These are phyloP conservation scores for Oligia latruncula DNA, from an alignment of 2,888 invertebrate genomes.

Conservation along the genomic window DNA sequence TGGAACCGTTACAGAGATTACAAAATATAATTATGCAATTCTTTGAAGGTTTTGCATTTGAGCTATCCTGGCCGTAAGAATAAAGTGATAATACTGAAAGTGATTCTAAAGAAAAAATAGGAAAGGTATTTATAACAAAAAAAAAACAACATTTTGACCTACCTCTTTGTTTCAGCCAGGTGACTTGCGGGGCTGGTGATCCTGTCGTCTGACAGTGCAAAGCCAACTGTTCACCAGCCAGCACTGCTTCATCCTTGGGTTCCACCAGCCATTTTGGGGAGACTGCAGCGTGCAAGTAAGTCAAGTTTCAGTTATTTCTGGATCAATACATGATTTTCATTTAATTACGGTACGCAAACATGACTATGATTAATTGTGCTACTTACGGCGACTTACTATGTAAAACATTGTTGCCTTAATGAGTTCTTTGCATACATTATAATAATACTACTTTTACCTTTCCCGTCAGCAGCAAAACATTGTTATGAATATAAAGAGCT, in stretches of 20 bases:
- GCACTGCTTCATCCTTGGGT: constrained; percentile 93
- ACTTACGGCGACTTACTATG: constrained; percentile 9
- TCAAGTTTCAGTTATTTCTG: constrained; percentile 29
- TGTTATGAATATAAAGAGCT: constrained; percentile 50
- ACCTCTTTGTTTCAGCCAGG: constrained; percentile 94
- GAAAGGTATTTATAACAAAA: background rate
- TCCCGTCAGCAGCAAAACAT: constrained; percentile 58
- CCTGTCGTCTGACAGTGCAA: constrained; percentile 94
- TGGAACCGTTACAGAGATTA: background rate
- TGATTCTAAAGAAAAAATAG: background rate
- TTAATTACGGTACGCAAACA: background rate
- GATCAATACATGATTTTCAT: constrained; percentile 1
- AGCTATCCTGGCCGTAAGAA: too few species aligned
- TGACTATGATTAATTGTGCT: constrained; percentile 22
- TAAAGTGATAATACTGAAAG: background rate
- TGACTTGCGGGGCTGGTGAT: constrained; percentile 93
- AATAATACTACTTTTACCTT: constrained; percentile 58
- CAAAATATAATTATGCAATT: background rate
- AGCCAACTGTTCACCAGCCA: constrained; percentile 92
- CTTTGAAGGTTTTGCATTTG: background rate
- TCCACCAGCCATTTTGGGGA: constrained; percentile 94
- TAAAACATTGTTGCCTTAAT: constrained; percentile 32
- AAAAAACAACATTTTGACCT: constrained; percentile 34
- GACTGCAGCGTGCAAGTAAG: constrained; percentile 89
- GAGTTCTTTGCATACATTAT: constrained; percentile 38